These are phyloP conservation scores for Globodera rostochiensis DNA, from an alignment of 1,140 invertebrate species.

Conservation along the genomic window DNA sequence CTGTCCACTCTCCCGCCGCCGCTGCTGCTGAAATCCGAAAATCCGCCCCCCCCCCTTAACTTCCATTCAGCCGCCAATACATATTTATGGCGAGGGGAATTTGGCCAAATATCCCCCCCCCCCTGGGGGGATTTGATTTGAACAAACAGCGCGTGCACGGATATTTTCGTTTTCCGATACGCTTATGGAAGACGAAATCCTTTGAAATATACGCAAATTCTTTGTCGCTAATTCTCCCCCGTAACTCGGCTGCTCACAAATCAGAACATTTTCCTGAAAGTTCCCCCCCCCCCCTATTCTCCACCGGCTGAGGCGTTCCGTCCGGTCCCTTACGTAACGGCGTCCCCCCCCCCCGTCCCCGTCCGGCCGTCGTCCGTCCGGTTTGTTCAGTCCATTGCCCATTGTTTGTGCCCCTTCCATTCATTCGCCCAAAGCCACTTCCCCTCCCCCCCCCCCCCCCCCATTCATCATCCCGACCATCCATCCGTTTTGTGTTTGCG, in stretches of 20 bases:
- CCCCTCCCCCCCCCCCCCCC: background rate
- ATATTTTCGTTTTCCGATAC: too few relatives aligned
- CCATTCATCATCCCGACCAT: background rate
- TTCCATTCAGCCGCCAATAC: background rate
- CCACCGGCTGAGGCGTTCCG: background rate
- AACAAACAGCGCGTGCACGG: too few relatives aligned
- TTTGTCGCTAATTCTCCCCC: too few relatives aligned
- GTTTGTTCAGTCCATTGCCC: background rate
- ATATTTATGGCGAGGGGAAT: too few relatives aligned
- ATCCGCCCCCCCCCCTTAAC: background rate
- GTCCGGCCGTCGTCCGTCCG: background rate
- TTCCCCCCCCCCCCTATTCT: background rate
- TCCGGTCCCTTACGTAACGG: slow-evolving; percentile 8
- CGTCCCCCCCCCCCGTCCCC: background rate
- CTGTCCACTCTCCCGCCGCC: background rate
- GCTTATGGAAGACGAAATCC: too few relatives aligned
- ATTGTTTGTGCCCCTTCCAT: background rate
- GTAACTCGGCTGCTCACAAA: too few relatives aligned
- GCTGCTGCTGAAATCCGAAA: too few relatives aligned
- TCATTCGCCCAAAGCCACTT: background rate
- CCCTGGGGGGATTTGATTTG: too few relatives aligned
- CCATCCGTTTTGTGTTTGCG: background rate
- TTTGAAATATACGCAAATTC: too few relatives aligned
- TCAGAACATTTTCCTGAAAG: too few relatives aligned
- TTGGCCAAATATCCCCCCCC: too few relatives aligned